Base-by-base conservation (phyloP, 2,888 invertebrate species). In the Phaonia tiefii region DNA sequence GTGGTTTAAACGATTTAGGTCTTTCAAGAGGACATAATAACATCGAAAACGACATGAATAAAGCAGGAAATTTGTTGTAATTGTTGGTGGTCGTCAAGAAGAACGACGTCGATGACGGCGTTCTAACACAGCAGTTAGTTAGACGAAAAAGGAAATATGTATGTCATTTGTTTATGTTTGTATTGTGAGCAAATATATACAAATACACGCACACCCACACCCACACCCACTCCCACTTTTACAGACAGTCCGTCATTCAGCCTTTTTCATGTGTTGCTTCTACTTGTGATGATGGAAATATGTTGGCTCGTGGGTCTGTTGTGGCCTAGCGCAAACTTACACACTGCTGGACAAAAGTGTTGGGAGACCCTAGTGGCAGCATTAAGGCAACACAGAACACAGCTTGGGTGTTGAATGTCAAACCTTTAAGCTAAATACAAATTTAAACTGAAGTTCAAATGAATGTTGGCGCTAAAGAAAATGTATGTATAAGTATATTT, bases 1-100 rank as follows among this genome's bases (percentile, higher is more conserved):
- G 26, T 58, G 58, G 37, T 63, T 63, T 63, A 42, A 42, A 42
- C 5, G 17, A 39, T 60, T 37, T 5, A 39, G 39, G 60, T 60
- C 60, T 37, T 39, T 63, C 42, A 63, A 63, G 63, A 63, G 63
- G 63, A 63, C 42, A 42, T 17, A 63, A 63, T 20, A 42, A 42
- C 63, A 63, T 13, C 26, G 25, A 1, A 39, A 63, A 63, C 15
- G 31, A 58, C 15, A 25, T 26, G 26, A 56, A 56, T 26, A 7
- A 63, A 42, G 37, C 39, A 63, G 63, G 63, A 63, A 63, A 42
- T n/a, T n/a, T 17, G 37, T 17, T 26, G 11, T 17, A n/a, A 31
- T 3, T 8, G 31, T 8, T 31, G 31, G 3, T 31, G 31, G 31
- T 8, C 31, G 3, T 31, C 26, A 58, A 58, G 58, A 17, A 31